Conservation (phyloP, 2,797 vertebrate species). For the Rousettus madagascariensis region DNA sequence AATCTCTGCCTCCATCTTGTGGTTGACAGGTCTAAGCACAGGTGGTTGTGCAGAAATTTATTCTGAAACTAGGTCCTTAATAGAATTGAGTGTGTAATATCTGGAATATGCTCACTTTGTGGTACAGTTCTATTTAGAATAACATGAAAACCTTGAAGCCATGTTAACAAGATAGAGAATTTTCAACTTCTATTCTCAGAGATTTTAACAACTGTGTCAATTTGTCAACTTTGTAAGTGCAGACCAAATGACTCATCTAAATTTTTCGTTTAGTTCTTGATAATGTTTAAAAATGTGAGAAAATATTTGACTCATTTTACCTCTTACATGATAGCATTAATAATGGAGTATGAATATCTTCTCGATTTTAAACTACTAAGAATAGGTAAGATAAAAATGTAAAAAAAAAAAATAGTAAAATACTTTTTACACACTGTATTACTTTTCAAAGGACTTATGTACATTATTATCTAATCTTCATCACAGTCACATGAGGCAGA, state of each 20-base stretch:
- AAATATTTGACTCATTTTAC: neutral
- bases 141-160: neutral
- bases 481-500: neutral
- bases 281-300: neutral
- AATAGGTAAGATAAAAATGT: neutral
- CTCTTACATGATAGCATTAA: neutral
- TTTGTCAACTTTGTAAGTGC: neutral
- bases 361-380: neutral
- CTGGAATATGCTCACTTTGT: neutral
- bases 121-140: neutral
- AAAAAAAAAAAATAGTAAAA: neutral
- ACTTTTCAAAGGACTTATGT: neutral
- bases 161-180: neutral
- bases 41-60: neutral
- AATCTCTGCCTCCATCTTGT: constrained; percentile 66
- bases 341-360: neutral
- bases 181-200: neutral
- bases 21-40: neutral
- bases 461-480: neutral
- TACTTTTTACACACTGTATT: neutral
- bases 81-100: neutral
- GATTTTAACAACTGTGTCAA: neutral
- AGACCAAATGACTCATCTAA: neutral
- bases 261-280: neutral
- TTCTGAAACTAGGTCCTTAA: neutral